A percentile compares a stretch with the other conserved stretches of the same genome.
phyloP scores from a whole-genome alignment of 2,888 invertebrate species.

The Eupsilia transversa region DNA sequence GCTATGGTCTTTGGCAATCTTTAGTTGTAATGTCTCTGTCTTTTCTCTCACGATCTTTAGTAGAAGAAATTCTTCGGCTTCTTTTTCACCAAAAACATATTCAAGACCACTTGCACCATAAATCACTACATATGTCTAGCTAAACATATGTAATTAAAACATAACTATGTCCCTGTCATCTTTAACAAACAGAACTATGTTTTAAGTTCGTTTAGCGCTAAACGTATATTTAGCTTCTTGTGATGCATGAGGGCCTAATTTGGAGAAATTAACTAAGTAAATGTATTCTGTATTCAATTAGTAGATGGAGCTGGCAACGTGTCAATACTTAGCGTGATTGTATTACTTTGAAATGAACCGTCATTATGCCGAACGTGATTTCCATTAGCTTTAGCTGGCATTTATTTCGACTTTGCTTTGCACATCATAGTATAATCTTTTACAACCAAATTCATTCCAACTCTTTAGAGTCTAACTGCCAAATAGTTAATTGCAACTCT shows the following conservation, averaged over 20 bases:
- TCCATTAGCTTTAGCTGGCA: conserved; percentile 26
- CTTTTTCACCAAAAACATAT: neutral
- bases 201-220: neutral
- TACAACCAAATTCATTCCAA: neutral
- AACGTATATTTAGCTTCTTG: accelerated
- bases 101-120: neutral
- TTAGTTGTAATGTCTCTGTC: neutral
- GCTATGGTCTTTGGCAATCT: conserved; percentile 13
- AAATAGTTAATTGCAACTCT: neutral
- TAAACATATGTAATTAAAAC: neutral
- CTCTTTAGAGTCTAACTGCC: neutral
- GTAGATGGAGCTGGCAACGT: conserved; percentile 41
- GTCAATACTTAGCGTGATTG: conserved; percentile 39
- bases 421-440: neutral
- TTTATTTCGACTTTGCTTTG: neutral
- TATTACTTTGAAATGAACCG: conserved; percentile 44
- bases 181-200: neutral
- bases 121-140: neutral
- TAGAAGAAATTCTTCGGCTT: neutral
- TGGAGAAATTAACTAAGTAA: neutral
- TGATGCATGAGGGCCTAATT: neutral
- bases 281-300: conserved; percentile 31
- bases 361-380: conserved; percentile 43
- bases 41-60: conserved; percentile 5
- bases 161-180: neutral